Evolutionary conservation across 1,140 invertebrate genomes (phyloP).

Genomic region (Saxidomus purpurata): DNA sequence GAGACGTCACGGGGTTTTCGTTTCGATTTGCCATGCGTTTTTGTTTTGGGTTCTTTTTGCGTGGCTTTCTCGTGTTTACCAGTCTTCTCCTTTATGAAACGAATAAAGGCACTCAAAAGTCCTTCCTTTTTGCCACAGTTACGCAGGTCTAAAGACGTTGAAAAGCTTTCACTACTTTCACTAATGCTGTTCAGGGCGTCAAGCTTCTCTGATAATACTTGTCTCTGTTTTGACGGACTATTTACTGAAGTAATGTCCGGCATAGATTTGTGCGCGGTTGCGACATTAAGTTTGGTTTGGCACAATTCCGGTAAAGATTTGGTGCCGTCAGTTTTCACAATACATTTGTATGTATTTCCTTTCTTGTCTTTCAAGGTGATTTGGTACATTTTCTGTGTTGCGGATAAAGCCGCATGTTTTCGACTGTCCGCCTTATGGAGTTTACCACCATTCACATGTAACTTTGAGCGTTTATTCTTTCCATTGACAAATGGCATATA

Average conservation of each 20-base stretch:
- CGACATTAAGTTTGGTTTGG: conserved; percentile 74
- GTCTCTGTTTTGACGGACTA: conserved; percentile 63
- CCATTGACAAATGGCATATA: conserved; percentile 84
- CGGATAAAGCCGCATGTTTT: conserved; percentile 51
- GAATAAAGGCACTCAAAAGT: conserved; percentile 79
- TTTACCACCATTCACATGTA: conserved; percentile 72
- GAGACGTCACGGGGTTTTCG: conserved; percentile 79
- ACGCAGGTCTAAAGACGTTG: conserved; percentile 57
- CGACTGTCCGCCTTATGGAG: conserved; percentile 63
- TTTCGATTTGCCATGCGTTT: conserved; percentile 77
- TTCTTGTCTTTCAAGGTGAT: conserved; percentile 81
- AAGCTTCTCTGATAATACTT: conserved; percentile 45
- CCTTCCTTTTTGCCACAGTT: conserved; percentile 81
- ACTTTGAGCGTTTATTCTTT: conserved; percentile 72
- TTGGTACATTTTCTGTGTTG: conserved; percentile 80
- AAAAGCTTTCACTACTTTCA: conserved; percentile 54
- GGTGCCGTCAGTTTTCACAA: conserved; percentile 81
- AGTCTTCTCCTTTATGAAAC: conserved; percentile 81
- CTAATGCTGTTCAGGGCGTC: conserved; percentile 47
- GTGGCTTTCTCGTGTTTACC: conserved; percentile 65
- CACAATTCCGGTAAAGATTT: conserved; percentile 81
- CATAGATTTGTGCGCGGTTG: conserved; percentile 57
- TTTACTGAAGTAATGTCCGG: conserved; percentile 36
- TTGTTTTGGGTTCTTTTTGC: conserved; percentile 35
- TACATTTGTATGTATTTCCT: conserved; percentile 82